Percentiles rank a stretch among this genome's conserved stretches.
Conservation (phyloP, 2,113 vertebrate species). For the Macrotis lagotis region DNA sequence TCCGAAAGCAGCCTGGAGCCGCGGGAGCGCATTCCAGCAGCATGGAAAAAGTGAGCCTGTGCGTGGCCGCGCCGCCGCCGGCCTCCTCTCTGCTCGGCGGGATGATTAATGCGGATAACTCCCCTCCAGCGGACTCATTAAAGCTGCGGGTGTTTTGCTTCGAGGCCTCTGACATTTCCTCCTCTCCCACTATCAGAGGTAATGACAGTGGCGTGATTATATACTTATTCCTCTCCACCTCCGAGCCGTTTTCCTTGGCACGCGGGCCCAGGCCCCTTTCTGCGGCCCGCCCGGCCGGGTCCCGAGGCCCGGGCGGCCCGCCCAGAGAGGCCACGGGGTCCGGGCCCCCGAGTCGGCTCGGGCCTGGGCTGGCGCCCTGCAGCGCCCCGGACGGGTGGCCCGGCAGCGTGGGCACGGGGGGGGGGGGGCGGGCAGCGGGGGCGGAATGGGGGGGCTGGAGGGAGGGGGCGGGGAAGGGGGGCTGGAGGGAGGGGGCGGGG, state of each 20-base stretch:
- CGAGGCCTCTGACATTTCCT: constrained; percentile 84
- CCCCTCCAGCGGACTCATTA: constrained; percentile 85
- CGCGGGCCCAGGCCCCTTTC: not conserved
- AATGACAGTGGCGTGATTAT: constrained; percentile 85
- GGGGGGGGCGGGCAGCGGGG: constrained; percentile 73
- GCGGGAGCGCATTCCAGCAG: constrained; percentile 69
- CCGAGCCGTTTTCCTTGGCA: constrained; percentile 84
- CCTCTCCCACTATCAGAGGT: constrained; percentile 85
- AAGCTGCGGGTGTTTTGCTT: constrained; percentile 84
- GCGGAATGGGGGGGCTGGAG: constrained; percentile 47
- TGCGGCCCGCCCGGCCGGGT: too few species aligned
- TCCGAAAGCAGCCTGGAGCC: constrained; percentile 65
- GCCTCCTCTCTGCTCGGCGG: constrained; percentile 68
- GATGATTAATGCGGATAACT: constrained; percentile 86
- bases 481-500: not conserved
- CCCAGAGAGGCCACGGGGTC: not conserved
- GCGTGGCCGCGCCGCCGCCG: constrained; percentile 78
- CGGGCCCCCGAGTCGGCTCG: not conserved
- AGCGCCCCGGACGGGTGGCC: not conserved
- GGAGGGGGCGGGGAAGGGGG: constrained; percentile 76
- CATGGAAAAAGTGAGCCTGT: constrained; percentile 81
- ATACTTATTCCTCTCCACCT: constrained; percentile 85
- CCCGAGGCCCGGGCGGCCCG: not conserved
- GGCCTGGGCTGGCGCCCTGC: not conserved
- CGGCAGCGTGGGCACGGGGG: constrained; percentile 70